Conservation (phyloP, 2,888 invertebrate species). For the Crioceris asparagi region DNA sequence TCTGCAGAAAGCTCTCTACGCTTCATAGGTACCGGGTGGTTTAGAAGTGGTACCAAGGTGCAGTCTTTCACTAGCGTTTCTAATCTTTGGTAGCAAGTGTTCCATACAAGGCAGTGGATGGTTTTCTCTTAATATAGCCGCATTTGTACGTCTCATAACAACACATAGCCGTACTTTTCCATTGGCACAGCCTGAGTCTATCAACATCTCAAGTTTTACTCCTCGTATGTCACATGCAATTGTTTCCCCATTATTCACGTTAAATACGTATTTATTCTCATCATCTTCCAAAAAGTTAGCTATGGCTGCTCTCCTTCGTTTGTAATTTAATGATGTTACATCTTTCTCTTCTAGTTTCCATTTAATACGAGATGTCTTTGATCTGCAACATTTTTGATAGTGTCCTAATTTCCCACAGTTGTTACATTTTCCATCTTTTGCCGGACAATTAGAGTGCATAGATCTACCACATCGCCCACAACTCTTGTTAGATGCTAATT, state of each 20-base stretch:
- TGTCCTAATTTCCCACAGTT: slow-evolving; percentile 4
- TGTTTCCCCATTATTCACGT: background rate
- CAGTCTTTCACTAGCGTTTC: slow-evolving; percentile 19
- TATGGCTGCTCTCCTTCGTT: background rate
- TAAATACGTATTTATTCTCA: background rate
- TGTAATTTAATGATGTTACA: background rate
- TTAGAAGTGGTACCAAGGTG: slow-evolving; percentile 14
- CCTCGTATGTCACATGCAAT: slow-evolving; percentile 13
- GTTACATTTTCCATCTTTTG: slow-evolving; percentile 5
- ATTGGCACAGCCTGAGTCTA: slow-evolving; percentile 21
- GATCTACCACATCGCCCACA: no score
- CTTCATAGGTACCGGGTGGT: slow-evolving; percentile 14
- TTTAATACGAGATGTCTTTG: background rate
- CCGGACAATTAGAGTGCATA: slow-evolving; percentile 1
- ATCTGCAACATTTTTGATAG: background rate
- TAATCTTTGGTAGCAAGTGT: slow-evolving; percentile 19
- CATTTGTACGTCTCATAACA: slow-evolving; percentile 20
- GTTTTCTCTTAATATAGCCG: slow-evolving; percentile 20
- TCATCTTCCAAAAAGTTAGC: background rate
- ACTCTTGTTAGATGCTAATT: no score
- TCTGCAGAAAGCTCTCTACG: slow-evolving; percentile 15
- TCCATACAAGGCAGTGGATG: slow-evolving; percentile 21
- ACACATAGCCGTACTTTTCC: slow-evolving; percentile 22
- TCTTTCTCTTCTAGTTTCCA: background rate
- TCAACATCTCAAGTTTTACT: slow-evolving; percentile 12